phyloP scores from a whole-genome alignment of 2,888 invertebrate genomes.

The Acronicta aceris region DNA sequence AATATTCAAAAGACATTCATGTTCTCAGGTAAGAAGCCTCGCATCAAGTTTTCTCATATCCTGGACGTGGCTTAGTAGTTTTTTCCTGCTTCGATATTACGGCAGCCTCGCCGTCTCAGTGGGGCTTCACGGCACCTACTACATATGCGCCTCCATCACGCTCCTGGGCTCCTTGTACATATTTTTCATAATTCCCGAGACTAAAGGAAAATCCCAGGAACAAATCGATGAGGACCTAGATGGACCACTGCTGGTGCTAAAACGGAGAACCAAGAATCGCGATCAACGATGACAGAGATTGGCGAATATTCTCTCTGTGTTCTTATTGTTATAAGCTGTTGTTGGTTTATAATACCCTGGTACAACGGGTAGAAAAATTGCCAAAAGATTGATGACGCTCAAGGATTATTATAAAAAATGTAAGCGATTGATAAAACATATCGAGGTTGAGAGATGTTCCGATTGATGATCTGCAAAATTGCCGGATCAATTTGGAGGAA shows the following conservation, averaged over 20 bases:
- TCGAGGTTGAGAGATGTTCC: slow-evolving; percentile 34
- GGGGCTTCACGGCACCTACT: slow-evolving; percentile 82
- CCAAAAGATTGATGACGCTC: slow-evolving; percentile 48
- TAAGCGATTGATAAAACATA: slow-evolving; percentile 46
- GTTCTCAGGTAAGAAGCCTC: slow-evolving; percentile 77
- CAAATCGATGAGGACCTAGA: slow-evolving; percentile 77
- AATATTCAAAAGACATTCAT: not conserved
- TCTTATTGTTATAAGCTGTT: slow-evolving; percentile 41
- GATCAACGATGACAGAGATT: slow-evolving; percentile 75
- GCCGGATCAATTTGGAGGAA: not conserved
- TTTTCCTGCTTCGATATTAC: slow-evolving; percentile 82
- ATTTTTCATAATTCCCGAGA: slow-evolving; percentile 76
- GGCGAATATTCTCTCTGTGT: slow-evolving; percentile 58
- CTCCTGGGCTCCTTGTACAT: slow-evolving; percentile 78
- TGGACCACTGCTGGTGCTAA: slow-evolving; percentile 70
- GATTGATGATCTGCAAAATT: slow-evolving; percentile 3
- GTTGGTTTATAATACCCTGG: slow-evolving; percentile 38
- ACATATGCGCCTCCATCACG: slow-evolving; percentile 79
- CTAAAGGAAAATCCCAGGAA: slow-evolving; percentile 77
- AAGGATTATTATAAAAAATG: slow-evolving; percentile 13
- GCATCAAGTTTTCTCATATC: slow-evolving; percentile 84
- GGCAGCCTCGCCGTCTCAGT: slow-evolving; percentile 74
- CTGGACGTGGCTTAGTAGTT: slow-evolving; percentile 85
- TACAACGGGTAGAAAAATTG: slow-evolving; percentile 28
- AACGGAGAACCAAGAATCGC: slow-evolving; percentile 58